Evolutionary conservation across 2,797 vertebrate species (phyloP).

Genomic region (Sitta carolinensis): DNA sequence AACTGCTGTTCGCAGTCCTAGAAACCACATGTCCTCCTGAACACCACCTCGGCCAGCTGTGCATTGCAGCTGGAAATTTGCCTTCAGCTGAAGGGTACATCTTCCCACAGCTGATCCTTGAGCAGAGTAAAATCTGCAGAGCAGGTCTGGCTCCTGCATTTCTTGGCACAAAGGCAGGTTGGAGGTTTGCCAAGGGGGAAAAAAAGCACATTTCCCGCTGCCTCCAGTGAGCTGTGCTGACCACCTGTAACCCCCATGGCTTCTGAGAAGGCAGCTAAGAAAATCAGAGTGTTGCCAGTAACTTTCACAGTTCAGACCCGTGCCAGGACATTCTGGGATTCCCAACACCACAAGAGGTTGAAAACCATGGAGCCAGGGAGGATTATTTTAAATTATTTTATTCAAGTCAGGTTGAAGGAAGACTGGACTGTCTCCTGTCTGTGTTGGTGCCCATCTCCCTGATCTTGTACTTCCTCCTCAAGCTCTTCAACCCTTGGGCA

Average conservation of each 20-base stretch:
- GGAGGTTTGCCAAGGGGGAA: not conserved
- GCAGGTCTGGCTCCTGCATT: not conserved
- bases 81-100: not conserved
- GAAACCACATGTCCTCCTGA: not conserved
- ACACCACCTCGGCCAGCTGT: not conserved
- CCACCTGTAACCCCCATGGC: not conserved
- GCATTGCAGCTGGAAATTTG: not conserved
- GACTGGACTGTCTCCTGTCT: not conserved
- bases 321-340: not conserved
- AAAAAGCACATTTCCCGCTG: not conserved
- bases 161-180: not conserved
- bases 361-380: accelerated
- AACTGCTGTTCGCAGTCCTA: not conserved
- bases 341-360: not conserved
- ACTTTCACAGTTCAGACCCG: not conserved
- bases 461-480: not conserved
- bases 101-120: not conserved
- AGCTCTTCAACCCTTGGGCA: not conserved
- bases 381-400: not conserved
- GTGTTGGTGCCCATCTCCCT: not conserved
- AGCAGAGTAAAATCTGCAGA: not conserved
- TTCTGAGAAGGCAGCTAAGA: not conserved
- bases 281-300: not conserved
- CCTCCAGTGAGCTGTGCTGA: not conserved
- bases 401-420: not conserved